Evolutionary conservation across 2,797 vertebrate genomes (phyloP), one percentile per base, ranked within the genome.

Genomic region (Scomberomorus guttatus): DNA sequence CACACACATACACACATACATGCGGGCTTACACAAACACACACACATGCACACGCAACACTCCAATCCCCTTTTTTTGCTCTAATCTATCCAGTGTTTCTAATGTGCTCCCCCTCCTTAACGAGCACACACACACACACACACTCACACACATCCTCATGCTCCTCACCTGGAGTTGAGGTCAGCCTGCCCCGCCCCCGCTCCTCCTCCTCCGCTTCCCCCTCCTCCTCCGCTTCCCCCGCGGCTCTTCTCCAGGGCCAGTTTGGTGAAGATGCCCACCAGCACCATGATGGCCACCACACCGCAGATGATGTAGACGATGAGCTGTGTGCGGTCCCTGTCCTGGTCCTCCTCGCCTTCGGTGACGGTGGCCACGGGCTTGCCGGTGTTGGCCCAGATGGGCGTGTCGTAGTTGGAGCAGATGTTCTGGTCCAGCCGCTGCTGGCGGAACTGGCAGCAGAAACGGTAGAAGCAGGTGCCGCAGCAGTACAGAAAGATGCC

Each of bases 241-340:
- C 96, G 96, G 13, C 96, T 96, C 87, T 96, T 97, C 91, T 99
- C 98, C 92, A 99, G 92, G 71, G 96, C 97, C 94, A 99, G 94
- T 86, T 97, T 98, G 92, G 96, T 97, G 91, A 97, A 98, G 93
- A 99, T 99, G 86, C 97, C 98, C 60, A 96, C 95, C 89, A 99
- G 95, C 72, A 99, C 97, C 94, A 99, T 98, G 87, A 99, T 93
- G 82, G 98, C 98, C 72, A 98, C 98, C 85, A 99, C 97, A 0
- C 98, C 98, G 5, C 98, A 99, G 92, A 99, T 98, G 85, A 98
- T 98, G 93, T 99, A 99, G 77, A 99, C 98, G 17, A 98, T 97
- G 95, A 98, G 96, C 91, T 99, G 97, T 42, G 97, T 98, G 87
- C 96, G 97, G 93, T 99, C 98, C 0, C 95, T 92, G 69, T 97